Conservation (phyloP, 2,797 vertebrate genomes). For the Phalanger gymnotis region DNA sequence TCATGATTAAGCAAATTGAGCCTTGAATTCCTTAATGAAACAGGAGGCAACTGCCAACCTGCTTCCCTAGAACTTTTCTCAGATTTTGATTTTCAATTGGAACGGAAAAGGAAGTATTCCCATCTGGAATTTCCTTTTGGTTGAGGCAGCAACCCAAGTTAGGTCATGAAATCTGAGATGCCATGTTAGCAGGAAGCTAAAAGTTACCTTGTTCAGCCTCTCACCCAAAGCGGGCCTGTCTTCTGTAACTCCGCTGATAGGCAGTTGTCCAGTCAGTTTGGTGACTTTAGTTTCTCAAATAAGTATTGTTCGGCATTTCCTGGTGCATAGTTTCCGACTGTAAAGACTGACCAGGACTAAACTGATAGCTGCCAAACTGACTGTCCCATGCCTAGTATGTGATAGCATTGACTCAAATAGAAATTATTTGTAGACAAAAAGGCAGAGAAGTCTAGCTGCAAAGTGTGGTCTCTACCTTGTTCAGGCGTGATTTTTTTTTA, state of each 20-base stretch:
- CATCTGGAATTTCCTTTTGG: conserved; percentile 39
- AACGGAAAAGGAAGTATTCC: neutral
- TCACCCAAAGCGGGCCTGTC: neutral
- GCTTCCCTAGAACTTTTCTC: conserved; percentile 14
- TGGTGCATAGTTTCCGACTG: neutral
- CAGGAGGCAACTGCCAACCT: neutral
- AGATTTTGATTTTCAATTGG: neutral
- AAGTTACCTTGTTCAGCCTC: neutral
- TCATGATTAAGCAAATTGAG: neutral
- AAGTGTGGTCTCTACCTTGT: neutral
- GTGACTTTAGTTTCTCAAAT: neutral
- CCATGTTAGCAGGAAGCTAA: conserved; percentile 41
- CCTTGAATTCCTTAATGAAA: neutral
- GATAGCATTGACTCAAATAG: no score
- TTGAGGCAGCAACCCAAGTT: conserved; percentile 7
- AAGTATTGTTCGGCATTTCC: neutral
- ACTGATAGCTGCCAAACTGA: neutral
- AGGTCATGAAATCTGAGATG: neutral
- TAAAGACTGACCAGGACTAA: neutral
- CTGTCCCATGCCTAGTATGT: no score
- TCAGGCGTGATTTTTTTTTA: neutral
- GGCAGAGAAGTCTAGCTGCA: no score
- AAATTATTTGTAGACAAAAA: no score
- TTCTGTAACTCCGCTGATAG: neutral
- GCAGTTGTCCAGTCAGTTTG: neutral